A percentile compares a stretch with the other conserved stretches of the same genome.
phyloP scores from a whole-genome alignment of 2,888 invertebrate species.

The Spodoptera littoralis region DNA sequence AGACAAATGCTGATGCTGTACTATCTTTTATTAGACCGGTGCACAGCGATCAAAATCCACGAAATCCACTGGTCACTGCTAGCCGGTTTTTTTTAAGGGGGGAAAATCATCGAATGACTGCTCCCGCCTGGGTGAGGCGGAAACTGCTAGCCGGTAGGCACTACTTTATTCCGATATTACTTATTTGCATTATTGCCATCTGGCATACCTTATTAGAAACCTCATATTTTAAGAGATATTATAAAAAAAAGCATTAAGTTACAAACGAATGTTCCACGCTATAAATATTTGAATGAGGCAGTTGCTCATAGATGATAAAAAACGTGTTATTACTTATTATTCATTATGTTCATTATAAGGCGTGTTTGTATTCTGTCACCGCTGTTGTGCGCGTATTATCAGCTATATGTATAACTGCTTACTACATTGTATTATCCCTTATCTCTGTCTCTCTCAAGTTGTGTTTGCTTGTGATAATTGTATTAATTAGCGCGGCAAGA shows the following conservation, averaged over 20 bases:
- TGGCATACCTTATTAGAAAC: slow-evolving; percentile 25
- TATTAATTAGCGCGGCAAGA: slow-evolving; percentile 23
- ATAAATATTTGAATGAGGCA: slow-evolving; percentile 45
- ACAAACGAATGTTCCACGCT: slow-evolving; percentile 5
- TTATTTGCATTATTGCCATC: slow-evolving; percentile 11
- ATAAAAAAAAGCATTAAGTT: slow-evolving; percentile 3
- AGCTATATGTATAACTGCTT: slow-evolving; percentile 17
- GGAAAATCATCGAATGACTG: too few species aligned
- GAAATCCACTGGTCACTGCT: too few species aligned
- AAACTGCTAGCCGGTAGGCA: too few species aligned
- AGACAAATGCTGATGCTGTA: too few species aligned
- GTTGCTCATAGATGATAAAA: slow-evolving; percentile 41
- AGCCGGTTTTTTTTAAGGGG: too few species aligned
- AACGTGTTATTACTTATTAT: slow-evolving; percentile 45
- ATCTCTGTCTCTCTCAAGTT: slow-evolving; percentile 23
- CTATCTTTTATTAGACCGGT: too few species aligned
- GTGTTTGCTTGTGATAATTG: slow-evolving; percentile 21
- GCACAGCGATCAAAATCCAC: too few species aligned
- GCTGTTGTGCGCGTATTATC: slow-evolving; percentile 24
- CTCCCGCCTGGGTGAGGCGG: too few species aligned
- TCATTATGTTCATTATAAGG: slow-evolving; percentile 30
- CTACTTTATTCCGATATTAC: too few species aligned
- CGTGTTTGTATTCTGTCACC: slow-evolving; percentile 34
- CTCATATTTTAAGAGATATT: slow-evolving; percentile 10
- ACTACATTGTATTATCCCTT: slow-evolving; percentile 17